These are phyloP conservation scores for Epistrophe eligans DNA, from an alignment of 2,888 invertebrate genomes.

Conservation along the genomic window DNA sequence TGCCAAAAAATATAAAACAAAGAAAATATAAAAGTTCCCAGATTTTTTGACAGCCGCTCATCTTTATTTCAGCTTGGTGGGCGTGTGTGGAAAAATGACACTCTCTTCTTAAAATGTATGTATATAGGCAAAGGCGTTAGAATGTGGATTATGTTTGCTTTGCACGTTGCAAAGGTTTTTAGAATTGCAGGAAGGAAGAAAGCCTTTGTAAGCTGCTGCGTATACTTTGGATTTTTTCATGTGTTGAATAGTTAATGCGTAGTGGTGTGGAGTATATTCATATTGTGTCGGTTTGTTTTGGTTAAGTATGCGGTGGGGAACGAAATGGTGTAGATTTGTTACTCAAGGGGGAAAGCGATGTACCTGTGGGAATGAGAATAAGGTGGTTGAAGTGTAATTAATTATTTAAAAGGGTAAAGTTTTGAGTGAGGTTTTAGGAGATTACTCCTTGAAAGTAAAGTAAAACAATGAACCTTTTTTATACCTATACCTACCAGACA, in stretches of 20 bases:
- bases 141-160: slow-evolving; percentile 14
- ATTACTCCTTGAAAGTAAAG: not conserved
- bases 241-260: slow-evolving; percentile 30
- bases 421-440: slow-evolving; percentile 33
- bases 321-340: slow-evolving; percentile 14
- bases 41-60: slow-evolving; percentile 25
- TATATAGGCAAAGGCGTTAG: not conserved
- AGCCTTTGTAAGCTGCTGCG: slow-evolving; percentile 4
- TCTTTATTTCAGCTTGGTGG: slow-evolving; percentile 8
- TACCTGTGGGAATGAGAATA: slow-evolving; percentile 31
- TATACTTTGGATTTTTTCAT: slow-evolving; percentile 9
- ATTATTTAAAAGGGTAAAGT: slow-evolving; percentile 57
- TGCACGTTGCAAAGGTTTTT: not conserved
- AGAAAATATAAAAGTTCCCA: not conserved
- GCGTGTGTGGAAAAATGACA: not conserved
- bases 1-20: slow-evolving; percentile 4
- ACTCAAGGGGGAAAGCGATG: not conserved
- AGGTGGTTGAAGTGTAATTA: slow-evolving; percentile 46
- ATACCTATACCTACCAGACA: not conserved
- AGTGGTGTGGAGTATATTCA: not conserved
- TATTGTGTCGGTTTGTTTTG: slow-evolving; percentile 9
- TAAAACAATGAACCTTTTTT: not conserved
- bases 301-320: slow-evolving; percentile 4
- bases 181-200: not conserved
- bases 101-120: not conserved